Evolutionary conservation across 2,797 vertebrate species (phyloP), one percentile per base, ranked within the genome.

Genomic region (Triplophysa bombifrons): DNA sequence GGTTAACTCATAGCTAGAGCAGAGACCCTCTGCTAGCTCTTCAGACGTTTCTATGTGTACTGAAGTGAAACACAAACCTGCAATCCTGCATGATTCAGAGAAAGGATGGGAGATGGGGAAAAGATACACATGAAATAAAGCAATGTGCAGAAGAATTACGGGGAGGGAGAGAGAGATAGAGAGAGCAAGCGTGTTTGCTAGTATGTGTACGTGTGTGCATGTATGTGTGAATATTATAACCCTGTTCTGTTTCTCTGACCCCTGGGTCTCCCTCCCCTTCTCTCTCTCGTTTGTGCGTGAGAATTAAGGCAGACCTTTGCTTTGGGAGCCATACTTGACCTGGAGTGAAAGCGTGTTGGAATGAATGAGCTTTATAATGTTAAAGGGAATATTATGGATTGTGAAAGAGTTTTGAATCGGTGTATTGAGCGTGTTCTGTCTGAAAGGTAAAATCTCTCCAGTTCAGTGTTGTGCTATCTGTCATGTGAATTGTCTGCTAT

Each of bases 1-100:
- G 93, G 93, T 94, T 93, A 92, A 93, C 93, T 93, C 92, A 91
- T 94, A 94, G 93, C 91, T 94, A 93, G 93, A 93, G 89, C 93
- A 93, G 92, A 91, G 89, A 85, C 89, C 87, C 92, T 91, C 89
- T 89, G 92, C 89, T 92, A 91, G 91, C 92, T 92, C 86, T 91
- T 90, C 91, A 92, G 87, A 91, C 84, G 87, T 92, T 91, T 93
- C 87, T 92, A 88, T 92, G 91, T 91, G 89, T 93, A 92, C 91
- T 89, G 89, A 90, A 89, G 89, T 88, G 87, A 86, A 92, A 90
- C 90, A 88, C 90, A 89, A 91, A 93, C 90, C 88, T 92, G 90
- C 93, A 92, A 91, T 92, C 90, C 88, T 92, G 93, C 93, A 93
- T 93, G 92, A 92, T 88, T 90, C 91, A 61, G 74, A 74, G 70